Evolutionary conservation across 1,140 invertebrate genomes (phyloP), one percentile per base, ranked within the genome.

Genomic region (Orius insidiosus): DNA sequence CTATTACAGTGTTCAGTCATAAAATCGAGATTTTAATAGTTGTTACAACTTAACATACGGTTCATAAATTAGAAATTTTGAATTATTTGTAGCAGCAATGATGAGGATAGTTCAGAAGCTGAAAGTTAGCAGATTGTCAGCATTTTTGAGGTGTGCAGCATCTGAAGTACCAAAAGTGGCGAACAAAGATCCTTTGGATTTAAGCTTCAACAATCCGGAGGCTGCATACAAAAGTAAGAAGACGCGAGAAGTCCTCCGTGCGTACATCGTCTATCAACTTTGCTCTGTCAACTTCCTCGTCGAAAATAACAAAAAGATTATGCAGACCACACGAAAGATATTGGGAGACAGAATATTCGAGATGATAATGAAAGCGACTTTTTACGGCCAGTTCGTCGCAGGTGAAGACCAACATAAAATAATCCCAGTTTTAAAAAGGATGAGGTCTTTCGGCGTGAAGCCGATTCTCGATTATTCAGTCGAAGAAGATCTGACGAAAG

Each of bases 341-440:
- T 61, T 97, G 30, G 94, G 95, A 3, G 75, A 87, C 53, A 70
- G 59, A 47, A 60, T 98, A 5, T 98, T 98, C 65, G 73, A 76
- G 11, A 55, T 64, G 13, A 52, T 93, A 31, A 94, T 98, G 86
- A 90, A 89, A 63, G 67, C 72, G 2, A 92, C 93, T 11, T 95
- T 98, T 67, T 99, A 97, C 63, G 94, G 94, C 10, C 95, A 98
- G 63, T 99, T 99, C 68, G 94, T 99, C 16, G 92, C 89, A 33
- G 90, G 90, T 13, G 86, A 94, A 64, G 81, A 92, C 63, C 82
- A 86, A 59, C 68, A 75, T 55, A 79, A 77, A 57, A 92, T 94
- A 56, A 74, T 78, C 48, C 89, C 92, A 8, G 74, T 76, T 34
- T 67, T 90, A 34, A 75, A 84, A 54, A 72, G 85, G 58, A 70